Base-by-base conservation (phyloP, 2,113 vertebrate species). In the Ifrita kowaldi region DNA sequence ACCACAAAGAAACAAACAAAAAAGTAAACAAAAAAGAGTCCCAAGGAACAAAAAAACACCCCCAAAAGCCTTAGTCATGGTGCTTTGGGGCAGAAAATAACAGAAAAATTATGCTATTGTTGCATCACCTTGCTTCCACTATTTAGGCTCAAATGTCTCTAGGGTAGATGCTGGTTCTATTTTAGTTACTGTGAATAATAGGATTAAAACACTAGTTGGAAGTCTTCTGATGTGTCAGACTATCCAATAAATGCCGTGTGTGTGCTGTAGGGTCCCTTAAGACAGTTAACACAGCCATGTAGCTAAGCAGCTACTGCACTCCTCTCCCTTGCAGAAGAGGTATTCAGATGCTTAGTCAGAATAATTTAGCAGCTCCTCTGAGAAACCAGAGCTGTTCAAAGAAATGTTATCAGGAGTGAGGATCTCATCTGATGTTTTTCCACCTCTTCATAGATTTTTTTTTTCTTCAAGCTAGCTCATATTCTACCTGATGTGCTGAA, bases 401-500 rank as follows among this genome's bases (percentile, higher is more conserved):
- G 81, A 93, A 89, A 87, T 41, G 13, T 52, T 92, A 95, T 95
- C 90, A 67, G 68, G 55, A 56, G 20, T 64, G 60, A 91, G 12
- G 63, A 95, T 92, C 94, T 92, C 52, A 93, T 90, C 90, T 90
- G 93, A 92, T 88, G 39, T 67, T 92, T 96, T 95, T 92, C 57
- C 33, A 78, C 71, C 68, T 78, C 86, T 84, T 93, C 91, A 96
- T 84, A 90, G 88, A 89, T 78, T 86, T 93, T 90, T 86, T 79
- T 86, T 96, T 84, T 16, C 70, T 90, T 88, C 59, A 78, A 90
- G 22, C n/a, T 27, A 87, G 73, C 85, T 97, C 90, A 47, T 82
- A 80, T 97, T 97, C 91, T 96, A 96, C 95, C 80, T 97, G 96
- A 97, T 96, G 77, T 85, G 87, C 92, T 93, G 90, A 97, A 97